Evolutionary conservation across 2,113 vertebrate species (phyloP).

Genomic region (Lonchura striata): DNA sequence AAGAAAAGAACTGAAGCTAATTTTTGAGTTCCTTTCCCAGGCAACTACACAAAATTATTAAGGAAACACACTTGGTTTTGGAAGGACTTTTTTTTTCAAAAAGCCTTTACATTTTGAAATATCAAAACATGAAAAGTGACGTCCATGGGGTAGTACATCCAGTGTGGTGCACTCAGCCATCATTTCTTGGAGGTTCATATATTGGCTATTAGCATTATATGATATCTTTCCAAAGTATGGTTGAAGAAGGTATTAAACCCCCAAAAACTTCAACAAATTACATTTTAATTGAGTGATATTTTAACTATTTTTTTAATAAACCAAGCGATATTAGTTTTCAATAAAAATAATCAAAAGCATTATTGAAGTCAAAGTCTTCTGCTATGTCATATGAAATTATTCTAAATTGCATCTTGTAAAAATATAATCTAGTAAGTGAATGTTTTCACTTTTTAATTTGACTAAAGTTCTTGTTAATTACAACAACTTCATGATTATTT

Average conservation of each 20-base stretch:
- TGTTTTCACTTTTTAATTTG: neutral
- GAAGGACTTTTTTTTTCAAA: neutral
- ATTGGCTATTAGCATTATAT: neutral
- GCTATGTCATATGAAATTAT: neutral
- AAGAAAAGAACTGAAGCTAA: neutral
- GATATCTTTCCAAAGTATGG: neutral
- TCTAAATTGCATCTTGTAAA: neutral
- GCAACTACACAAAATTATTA: neutral
- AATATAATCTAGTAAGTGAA: neutral
- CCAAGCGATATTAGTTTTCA: neutral
- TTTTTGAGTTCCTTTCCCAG: neutral
- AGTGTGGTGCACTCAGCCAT: neutral
- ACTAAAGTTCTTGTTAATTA: neutral
- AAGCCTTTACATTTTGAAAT: neutral
- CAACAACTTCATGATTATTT: neutral
- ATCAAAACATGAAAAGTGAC: neutral
- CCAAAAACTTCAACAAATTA: neutral
- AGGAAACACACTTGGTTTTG: neutral
- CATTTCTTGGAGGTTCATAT: neutral
- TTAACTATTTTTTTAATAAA: neutral
- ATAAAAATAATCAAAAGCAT: neutral
- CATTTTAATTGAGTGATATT: neutral
- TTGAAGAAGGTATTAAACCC: neutral
- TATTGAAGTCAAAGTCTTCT: neutral
- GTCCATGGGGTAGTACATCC: neutral